phyloP scores from a whole-genome alignment of 2,797 vertebrate genomes.

The Phylloscopus collybita region DNA sequence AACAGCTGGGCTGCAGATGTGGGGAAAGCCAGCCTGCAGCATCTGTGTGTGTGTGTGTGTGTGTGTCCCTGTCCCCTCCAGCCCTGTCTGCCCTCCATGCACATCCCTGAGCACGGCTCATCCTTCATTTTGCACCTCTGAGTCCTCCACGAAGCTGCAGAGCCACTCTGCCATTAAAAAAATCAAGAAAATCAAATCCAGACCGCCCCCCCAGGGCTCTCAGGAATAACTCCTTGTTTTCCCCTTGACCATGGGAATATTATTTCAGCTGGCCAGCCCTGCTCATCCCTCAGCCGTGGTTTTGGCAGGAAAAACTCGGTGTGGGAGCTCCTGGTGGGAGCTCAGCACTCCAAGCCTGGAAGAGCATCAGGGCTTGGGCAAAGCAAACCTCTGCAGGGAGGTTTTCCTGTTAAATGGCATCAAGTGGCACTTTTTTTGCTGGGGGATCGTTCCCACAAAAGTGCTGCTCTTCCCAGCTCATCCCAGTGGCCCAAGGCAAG shows the following conservation, averaged over 20 bases:
- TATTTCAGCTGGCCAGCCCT: background rate
- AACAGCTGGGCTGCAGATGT: conserved; percentile 57
- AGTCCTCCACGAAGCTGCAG: rapidly evolving
- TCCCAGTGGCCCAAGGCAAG: background rate
- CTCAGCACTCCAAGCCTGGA: background rate
- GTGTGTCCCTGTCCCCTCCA: background rate
- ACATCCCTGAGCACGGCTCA: background rate
- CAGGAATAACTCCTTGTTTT: background rate
- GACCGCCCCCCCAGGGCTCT: background rate
- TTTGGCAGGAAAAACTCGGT: background rate
- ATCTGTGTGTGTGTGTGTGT: background rate
- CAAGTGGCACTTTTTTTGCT: background rate
- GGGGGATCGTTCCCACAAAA: rapidly evolving
- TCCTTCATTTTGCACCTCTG: background rate
- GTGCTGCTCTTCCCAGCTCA: background rate
- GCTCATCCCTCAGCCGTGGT: background rate
- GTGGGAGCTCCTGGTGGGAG: background rate
- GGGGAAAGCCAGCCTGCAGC: background rate
- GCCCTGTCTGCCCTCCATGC: rapidly evolving
- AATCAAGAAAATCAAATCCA: background rate
- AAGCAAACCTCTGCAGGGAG: background rate
- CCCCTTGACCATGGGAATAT: background rate
- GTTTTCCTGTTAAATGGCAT: background rate
- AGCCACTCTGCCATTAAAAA: background rate
- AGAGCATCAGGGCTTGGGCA: background rate